phyloP scores from a whole-genome alignment of 37 sponge, comb jelly and placozoan genomes.

The Spongilla lacustris region DNA sequence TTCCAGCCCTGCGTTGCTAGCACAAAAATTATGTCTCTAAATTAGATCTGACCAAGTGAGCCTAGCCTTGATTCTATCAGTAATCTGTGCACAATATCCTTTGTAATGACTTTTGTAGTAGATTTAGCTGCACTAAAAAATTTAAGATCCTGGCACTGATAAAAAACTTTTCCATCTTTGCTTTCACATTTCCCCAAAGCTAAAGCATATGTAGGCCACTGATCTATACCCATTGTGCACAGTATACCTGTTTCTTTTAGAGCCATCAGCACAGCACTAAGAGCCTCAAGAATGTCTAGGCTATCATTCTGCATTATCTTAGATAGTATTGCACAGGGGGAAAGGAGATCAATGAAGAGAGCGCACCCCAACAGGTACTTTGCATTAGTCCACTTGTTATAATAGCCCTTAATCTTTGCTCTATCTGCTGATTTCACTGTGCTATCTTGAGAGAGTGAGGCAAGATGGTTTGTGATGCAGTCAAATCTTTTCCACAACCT shows the following conservation, averaged over 20 bases:
- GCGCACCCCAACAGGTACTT: constrained; percentile 79
- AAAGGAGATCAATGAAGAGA: constrained; percentile 56
- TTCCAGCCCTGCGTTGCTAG: constrained; percentile 29
- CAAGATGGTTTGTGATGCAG: constrained; percentile 60
- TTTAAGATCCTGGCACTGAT: constrained; percentile 56
- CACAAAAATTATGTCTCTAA: constrained; percentile 23
- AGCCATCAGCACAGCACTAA: constrained; percentile 51
- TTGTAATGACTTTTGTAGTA: constrained; percentile 42
- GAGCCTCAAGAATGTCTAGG: constrained; percentile 55
- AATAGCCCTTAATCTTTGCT: constrained; percentile 64
- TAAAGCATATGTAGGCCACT: constrained; percentile 67
- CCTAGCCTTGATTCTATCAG: constrained; percentile 15
- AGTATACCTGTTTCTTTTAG: constrained; percentile 54
- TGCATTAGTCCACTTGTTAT: constrained; percentile 56
- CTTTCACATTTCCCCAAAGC: constrained; percentile 39
- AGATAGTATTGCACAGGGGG: constrained; percentile 63
- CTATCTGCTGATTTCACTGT: constrained; percentile 44
- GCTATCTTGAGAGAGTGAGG: constrained; percentile 51
- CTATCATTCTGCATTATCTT: constrained; percentile 60
- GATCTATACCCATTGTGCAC: constrained; percentile 40
- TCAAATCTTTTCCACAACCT: too few relatives aligned
- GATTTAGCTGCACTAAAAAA: constrained; percentile 22
- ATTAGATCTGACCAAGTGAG: constrained; percentile 23
- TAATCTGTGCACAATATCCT: neutral
- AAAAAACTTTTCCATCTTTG: constrained; percentile 32